Conservation (phyloP, 2,113 vertebrate species). For the Nibea coibor region DNA sequence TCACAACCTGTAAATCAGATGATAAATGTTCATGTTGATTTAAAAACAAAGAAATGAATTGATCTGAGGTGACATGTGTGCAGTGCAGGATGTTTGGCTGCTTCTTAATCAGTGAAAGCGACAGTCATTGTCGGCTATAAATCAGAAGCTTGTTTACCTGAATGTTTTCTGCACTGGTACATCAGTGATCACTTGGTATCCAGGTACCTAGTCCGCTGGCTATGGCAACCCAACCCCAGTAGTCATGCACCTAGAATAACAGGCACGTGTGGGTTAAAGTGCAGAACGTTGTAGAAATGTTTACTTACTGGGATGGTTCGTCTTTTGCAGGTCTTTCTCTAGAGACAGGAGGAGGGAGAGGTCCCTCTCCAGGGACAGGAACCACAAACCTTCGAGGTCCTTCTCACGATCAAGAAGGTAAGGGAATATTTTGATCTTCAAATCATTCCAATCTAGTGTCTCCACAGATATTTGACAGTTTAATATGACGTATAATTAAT, state of each 20-base stretch:
- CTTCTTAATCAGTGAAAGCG: too few species aligned
- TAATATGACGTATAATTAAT: background rate
- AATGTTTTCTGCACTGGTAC: too few species aligned
- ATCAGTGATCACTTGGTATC: too few species aligned
- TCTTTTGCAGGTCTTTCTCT: constrained; percentile 90
- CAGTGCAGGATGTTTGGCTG: too few species aligned
- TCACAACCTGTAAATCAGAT: too few species aligned
- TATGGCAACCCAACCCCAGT: too few species aligned
- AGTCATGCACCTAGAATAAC: background rate
- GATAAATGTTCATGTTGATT: too few species aligned
- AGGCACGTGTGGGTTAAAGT: background rate
- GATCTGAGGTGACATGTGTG: too few species aligned
- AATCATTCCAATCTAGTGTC: background rate
- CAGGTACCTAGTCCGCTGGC: too few species aligned
- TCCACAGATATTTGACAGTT: background rate
- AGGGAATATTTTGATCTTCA: background rate
- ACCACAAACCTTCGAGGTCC: constrained; percentile 97
- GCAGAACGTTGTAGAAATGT: background rate
- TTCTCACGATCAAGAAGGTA: constrained; percentile 99
- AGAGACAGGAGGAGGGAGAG: constrained; percentile 98
- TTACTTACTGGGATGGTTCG: background rate
- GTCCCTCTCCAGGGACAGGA: constrained; percentile 96
- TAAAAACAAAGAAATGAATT: too few species aligned
- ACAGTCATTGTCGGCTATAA: background rate
- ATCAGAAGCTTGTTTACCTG: background rate